Evolutionary conservation across 2,797 vertebrate genomes (phyloP).

Genomic region (Octomys mimax): DNA sequence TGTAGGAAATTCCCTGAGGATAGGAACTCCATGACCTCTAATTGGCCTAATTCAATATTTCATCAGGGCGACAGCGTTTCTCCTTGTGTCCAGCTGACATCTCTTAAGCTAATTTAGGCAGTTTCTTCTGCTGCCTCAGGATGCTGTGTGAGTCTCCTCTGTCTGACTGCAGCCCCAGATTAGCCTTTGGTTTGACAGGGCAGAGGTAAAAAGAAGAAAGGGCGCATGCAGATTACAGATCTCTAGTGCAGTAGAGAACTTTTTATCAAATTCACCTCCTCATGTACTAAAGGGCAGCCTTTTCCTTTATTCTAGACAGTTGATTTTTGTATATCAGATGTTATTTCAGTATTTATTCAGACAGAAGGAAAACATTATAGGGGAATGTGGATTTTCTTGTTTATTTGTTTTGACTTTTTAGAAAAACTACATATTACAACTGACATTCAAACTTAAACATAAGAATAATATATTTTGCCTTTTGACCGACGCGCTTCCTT

Average conservation of each 20-base stretch:
- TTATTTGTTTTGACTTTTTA: neutral
- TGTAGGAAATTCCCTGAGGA: slow-evolving; percentile 8
- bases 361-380: neutral
- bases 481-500: neutral
- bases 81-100: neutral
- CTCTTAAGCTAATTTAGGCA: neutral
- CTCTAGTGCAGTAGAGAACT: neutral
- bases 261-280: neutral
- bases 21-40: neutral
- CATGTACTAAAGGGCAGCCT: neutral
- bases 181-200: neutral
- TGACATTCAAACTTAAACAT: neutral
- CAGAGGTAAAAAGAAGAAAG: slow-evolving; percentile 13
- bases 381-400: neutral
- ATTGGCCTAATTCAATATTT: slow-evolving; percentile 52
- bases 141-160: neutral
- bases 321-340: neutral
- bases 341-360: neutral
- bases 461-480: slow-evolving; percentile 15
- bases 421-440: neutral
- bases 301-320: neutral
- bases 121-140: neutral
- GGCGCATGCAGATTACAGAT: neutral
- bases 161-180: neutral
- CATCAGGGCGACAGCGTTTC: neutral